Base-by-base conservation (phyloP, 2,113 vertebrate species). In the Erpornis zantholeuca region DNA sequence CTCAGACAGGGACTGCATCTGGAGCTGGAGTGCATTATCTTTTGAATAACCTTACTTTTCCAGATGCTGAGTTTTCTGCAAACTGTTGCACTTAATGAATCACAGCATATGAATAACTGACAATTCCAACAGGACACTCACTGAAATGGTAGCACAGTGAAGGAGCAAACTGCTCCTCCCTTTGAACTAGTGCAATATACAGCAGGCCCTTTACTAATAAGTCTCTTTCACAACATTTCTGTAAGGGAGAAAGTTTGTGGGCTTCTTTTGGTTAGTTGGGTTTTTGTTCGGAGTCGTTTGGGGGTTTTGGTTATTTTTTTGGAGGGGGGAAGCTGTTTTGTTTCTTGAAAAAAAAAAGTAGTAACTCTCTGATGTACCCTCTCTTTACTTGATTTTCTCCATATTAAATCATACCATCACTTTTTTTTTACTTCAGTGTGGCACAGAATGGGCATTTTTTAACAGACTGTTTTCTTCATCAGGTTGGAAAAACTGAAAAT, bases 261-360 rank as follows among this genome's bases (percentile, higher is more conserved):
- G 23, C 15, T 78, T 38, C 27, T 53, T 69, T 38, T 45, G 18
- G 2, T 35, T 66, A 10, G 7, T 10, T 33, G 50, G 12, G 10
- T 16, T 42, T 76, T 59, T 36, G 7, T 52, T 59, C 27, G 21
- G 31, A 8, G 2, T n/a, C 42, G 8, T 33, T 68, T 38, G 6
- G 23, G 9, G 11, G 1, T 57, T 65, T 49, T 29, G 10, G 2
- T 33, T 54, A 35, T 38, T 17, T 70, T 50, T 42, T 15, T 4
- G 1, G 12, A n/a, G n/a, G 10, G 17, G 16, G 2, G 7, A 12
- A 4, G 11, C 16, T 66, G 21, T 31, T 72, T 31, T 19, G 0
- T 64, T 80, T 57, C 17, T 64, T 56, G 25, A 6, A n/a, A 38
- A 56, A 38, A 42, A n/a, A 25, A 52, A 47, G 8, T 8, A 56